Base-by-base conservation (phyloP, 2,888 invertebrate genomes). In the Macaria liturata region DNA sequence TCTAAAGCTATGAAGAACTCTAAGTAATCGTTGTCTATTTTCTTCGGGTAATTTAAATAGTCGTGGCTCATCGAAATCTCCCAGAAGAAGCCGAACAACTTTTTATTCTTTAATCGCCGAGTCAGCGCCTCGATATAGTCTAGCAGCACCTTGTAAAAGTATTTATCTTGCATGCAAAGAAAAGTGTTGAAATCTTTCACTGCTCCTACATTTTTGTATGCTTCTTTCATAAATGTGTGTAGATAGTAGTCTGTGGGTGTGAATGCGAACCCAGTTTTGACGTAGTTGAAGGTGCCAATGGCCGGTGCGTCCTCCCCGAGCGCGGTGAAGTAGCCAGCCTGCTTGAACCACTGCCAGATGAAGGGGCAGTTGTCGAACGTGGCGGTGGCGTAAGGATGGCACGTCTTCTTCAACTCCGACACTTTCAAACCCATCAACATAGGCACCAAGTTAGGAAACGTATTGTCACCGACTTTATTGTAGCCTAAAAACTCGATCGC, bases 381-480 rank as follows among this genome's bases (percentile, higher is more conserved):
- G 0, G 92, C 86, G 37, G 85, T 82, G 0, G 84, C 74, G 9
- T 91, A 86, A 0, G 93, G 93, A 92, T 95, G 94, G 73, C 97
- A 97, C 0, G 84, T 91, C 54, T 88, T 86, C 48, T 88, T 89
- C 44, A 97, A 78, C 71, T 97, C 96, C 0, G 86, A 86, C 30
- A 94, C 94, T 48, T 92, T 93, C 43, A 95, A 76, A 0, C 98
- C 98, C 4, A 95, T 94, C 8, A 98, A 86, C 62, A 97, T 93
- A 0, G 98, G 96, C n/a, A 96, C 93, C 59, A 98, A 80, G 82
- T 98, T 98, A 0, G 98, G 97, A 80, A 96, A 98, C 0, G 98
- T 98, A 82, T 98, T 98, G 83, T 98, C 98, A 3, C 95, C 98
- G 4, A 98, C 96, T 92, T 98, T 98, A 77, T 97, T 98, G 83